These are phyloP conservation scores for Sarcophaga variegata DNA, from an alignment of 2,888 invertebrate genomes.

Conservation along the genomic window DNA sequence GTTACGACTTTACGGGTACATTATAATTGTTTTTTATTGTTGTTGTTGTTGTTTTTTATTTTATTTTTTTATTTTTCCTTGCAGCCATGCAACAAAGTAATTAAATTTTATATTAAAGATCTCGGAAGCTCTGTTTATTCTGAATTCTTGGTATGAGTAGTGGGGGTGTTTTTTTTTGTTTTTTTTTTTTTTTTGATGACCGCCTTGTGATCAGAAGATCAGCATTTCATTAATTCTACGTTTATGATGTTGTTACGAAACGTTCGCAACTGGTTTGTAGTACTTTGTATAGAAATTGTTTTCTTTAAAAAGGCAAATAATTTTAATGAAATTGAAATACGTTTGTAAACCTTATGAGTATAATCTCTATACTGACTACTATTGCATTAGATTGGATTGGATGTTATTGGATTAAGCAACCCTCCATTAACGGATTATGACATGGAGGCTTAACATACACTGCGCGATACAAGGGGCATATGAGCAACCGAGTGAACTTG, in stretches of 20 bases:
- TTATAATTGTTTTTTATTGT: constrained; percentile 32
- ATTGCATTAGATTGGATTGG: no score
- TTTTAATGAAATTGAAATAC: no score
- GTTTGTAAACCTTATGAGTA: no score
- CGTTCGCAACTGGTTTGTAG: no score
- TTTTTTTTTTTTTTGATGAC: neutral
- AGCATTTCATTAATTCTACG: constrained; percentile 2
- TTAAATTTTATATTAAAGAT: constrained; percentile 54
- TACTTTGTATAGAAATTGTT: no score
- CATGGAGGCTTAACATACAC: no score
- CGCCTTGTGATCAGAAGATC: neutral
- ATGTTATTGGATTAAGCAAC: no score
- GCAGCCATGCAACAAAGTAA: constrained; percentile 61
- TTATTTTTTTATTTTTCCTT: neutral
- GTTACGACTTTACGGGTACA: neutral
- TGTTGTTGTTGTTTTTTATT: neutral
- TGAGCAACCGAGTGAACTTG: no score
- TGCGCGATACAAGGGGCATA: no score
- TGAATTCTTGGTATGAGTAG: constrained; percentile 18
- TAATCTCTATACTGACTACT: no score
- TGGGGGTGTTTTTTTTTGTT: constrained; percentile 22
- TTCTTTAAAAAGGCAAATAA: no score
- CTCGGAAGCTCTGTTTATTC: constrained; percentile 18
- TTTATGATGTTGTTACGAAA: neutral
- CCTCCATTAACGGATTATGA: no score